Percentiles rank a stretch among this genome's conserved stretches.
phyloP scores from a whole-genome alignment of 2,888 invertebrate species.

The Tridacna gigas region DNA sequence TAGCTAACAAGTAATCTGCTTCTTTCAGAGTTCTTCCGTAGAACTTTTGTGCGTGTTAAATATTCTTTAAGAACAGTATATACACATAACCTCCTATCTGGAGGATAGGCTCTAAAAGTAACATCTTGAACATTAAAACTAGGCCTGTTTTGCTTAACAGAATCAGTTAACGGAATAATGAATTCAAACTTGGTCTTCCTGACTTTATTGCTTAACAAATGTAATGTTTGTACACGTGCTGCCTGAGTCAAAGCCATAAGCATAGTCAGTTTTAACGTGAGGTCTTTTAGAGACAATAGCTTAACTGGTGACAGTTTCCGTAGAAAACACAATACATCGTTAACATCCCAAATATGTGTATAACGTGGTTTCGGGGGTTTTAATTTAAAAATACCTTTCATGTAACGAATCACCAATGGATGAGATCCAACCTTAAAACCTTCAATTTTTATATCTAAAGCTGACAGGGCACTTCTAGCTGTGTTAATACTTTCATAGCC shows the following conservation, averaged over 20 bases:
- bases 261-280: conserved; percentile 52
- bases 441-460: conserved; percentile 24
- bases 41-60: conserved; percentile 27
- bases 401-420: conserved; percentile 39
- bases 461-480: conserved; percentile 29
- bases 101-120: conserved; percentile 42
- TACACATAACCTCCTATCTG: conserved; percentile 42
- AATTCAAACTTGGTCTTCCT: conserved; percentile 41
- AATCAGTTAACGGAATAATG: conserved; percentile 28
- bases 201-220: conserved; percentile 31
- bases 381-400: conserved; percentile 51
- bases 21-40: conserved; percentile 19
- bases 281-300: conserved; percentile 18
- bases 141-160: conserved; percentile 39
- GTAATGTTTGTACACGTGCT: conserved; percentile 38
- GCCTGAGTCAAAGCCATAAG: conserved; percentile 44
- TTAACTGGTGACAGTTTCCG: conserved; percentile 20
- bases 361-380: conserved; percentile 33
- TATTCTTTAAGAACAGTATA: conserved; percentile 49
- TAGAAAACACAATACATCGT: conserved; percentile 24
- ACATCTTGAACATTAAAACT: conserved; percentile 16
- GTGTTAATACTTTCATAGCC: conserved; percentile 46
- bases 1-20: conserved; percentile 7
- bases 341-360: conserved; percentile 36
- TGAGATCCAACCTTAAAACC: conserved; percentile 33